These are phyloP conservation scores for Hirtodrosophila confusa DNA, from an alignment of 2,888 invertebrate species.

Conservation along the genomic window DNA sequence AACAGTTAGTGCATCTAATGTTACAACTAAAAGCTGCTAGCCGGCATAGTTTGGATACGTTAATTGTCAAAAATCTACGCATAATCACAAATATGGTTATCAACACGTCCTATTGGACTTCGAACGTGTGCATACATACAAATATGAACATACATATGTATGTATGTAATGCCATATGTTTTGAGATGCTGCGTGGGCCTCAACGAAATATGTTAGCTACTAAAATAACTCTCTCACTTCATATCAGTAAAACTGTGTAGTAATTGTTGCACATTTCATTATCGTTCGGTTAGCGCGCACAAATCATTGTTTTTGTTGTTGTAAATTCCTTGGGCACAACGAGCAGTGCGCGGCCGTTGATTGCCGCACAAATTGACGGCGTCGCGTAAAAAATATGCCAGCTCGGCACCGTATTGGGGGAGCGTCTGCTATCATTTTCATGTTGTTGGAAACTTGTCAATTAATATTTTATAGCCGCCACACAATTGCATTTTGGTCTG, in stretches of 20 bases:
- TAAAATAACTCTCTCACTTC: constrained; percentile 9
- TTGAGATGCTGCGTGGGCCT: constrained; percentile 47
- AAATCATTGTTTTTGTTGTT: constrained; percentile 65
- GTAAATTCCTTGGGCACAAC: constrained; percentile 69
- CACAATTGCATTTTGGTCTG: constrained; percentile 17
- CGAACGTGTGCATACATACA: constrained; percentile 43
- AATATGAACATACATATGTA: constrained; percentile 5
- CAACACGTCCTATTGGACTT: constrained; percentile 60
- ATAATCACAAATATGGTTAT: constrained; percentile 61
- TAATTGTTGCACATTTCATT: constrained; percentile 33
- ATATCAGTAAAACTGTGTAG: constrained; percentile 12
- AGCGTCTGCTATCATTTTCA: constrained; percentile 75
- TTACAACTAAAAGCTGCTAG: constrained; percentile 10
- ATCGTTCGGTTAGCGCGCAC: constrained; percentile 37
- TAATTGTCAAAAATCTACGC: constrained; percentile 29
- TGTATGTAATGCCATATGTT: constrained; percentile 52
- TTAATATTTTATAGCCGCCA: constrained; percentile 20
- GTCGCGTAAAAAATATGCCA: constrained; percentile 76
- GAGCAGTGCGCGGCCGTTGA: constrained; percentile 66
- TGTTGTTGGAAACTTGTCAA: constrained; percentile 49
- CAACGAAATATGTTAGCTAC: constrained; percentile 10
- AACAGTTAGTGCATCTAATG: constrained; percentile 27
- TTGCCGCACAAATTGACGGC: constrained; percentile 64
- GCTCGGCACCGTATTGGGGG: constrained; percentile 75
- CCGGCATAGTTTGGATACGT: constrained; percentile 36